phyloP scores from a whole-genome alignment of 2,888 invertebrate genomes.

The Brenthis hecate region DNA sequence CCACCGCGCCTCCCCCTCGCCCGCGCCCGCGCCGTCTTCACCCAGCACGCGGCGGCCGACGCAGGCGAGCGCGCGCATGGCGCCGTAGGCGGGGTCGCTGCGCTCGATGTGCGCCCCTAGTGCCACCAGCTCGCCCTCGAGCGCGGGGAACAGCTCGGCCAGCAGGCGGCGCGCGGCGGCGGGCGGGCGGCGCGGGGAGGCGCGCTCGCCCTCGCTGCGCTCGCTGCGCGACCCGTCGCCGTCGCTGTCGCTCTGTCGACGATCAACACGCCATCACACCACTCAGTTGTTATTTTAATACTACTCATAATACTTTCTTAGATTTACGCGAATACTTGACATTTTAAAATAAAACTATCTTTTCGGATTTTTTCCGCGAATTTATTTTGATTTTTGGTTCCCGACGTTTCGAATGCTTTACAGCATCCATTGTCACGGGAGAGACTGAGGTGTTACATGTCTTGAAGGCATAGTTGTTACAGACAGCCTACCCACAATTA shows the following conservation, averaged over 20 bases:
- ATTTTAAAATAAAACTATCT: too few species aligned
- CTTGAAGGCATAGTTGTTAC: too few species aligned
- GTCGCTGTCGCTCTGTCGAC: background rate
- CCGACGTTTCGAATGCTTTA: too few species aligned
- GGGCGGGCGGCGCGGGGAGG: slow-evolving; percentile 39
- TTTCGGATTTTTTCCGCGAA: too few species aligned
- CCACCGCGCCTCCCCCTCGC: slow-evolving; percentile 78
- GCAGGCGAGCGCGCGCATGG: slow-evolving; percentile 95
- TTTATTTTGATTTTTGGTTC: too few species aligned
- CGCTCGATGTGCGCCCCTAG: slow-evolving; percentile 94
- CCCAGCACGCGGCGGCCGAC: slow-evolving; percentile 96
- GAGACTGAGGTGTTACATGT: too few species aligned
- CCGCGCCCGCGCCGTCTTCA: slow-evolving; percentile 87
- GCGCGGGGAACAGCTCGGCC: slow-evolving; percentile 92
- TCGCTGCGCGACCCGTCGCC: slow-evolving; percentile 43
- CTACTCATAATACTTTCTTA: too few species aligned
- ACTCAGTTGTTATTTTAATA: too few species aligned
- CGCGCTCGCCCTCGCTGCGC: slow-evolving; percentile 52
- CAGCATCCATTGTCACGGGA: too few species aligned
- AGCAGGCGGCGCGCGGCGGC: slow-evolving; percentile 82
- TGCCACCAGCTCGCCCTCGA: slow-evolving; percentile 92
- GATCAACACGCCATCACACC: too few species aligned
- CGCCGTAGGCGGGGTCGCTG: slow-evolving; percentile 92
- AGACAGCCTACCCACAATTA: too few species aligned
- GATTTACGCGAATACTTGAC: too few species aligned